Evolutionary conservation across 2,888 invertebrate species (phyloP), one percentile per base, ranked within the genome.

Genomic region (Adineta ricciae): DNA sequence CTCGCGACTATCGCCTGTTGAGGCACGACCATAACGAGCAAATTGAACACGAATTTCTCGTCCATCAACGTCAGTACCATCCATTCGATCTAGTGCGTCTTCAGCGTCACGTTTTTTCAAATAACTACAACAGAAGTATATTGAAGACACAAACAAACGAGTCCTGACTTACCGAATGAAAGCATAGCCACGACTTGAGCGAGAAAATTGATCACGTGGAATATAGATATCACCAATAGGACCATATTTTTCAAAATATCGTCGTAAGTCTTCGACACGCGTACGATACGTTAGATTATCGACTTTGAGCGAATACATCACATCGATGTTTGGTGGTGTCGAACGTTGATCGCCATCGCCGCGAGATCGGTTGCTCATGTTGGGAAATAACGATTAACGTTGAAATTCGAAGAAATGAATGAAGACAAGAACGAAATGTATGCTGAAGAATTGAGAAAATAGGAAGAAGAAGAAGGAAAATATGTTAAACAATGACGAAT

Each of bases 141-240:
- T 21, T 24, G 1, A 56, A 21, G 38, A 73, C 24, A n/a, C 2
- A 41, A 8, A 46, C 8, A 46, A 46, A 46, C 9, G n/a, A 41
- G 41, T 72, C 5, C 19, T 27, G n/a, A 24, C 27, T 64, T 64
- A 87, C 83, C 97, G 94, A 87, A 99, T 97, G 91, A 99, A 99
- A 49, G 97, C 98, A 90, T 99, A 99, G 86, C 99, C 98, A 88
- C 97, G 93, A 89, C 96, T 97, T 78, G 78, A 78, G 24, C 96
- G 93, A 24, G 96, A 95, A 90, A 93, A 93, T 86, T 97, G 93
- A 91, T 99, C 98, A 88, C 96, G 93, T 27, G 99, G 99, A 91
- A 99, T 99, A 92, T 98, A 98, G 90, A 99, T 96, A 92, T 99
- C 98, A 84, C 98, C 98, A 86, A 99, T 97, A 91, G 98, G 97